phyloP scores from a whole-genome alignment of 2,113 vertebrate genomes.

The Boulengeromyrus knoepffleri region DNA sequence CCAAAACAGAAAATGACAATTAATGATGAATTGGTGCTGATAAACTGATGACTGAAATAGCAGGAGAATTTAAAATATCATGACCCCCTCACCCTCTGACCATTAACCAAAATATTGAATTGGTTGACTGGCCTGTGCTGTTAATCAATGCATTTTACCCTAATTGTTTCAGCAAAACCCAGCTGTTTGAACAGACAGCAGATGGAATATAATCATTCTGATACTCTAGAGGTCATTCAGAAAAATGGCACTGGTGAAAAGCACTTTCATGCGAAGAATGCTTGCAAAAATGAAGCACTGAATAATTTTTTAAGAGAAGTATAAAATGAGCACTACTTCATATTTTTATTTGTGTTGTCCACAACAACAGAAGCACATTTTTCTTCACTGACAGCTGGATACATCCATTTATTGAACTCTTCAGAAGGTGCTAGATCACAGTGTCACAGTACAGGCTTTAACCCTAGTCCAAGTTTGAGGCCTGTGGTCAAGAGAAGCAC shows the following conservation, averaged over 20 bases:
- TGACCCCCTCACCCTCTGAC: not conserved
- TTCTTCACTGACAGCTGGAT: not conserved
- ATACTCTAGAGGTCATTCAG: slow-evolving; percentile 38
- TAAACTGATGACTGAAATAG: not conserved
- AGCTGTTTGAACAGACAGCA: slow-evolving; percentile 56
- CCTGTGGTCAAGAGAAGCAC: not conserved
- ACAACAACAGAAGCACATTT: slow-evolving; percentile 15
- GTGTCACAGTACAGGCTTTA: not conserved
- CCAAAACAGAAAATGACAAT: not conserved
- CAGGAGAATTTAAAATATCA: not conserved
- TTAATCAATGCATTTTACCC: slow-evolving; percentile 36
- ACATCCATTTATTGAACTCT: not conserved
- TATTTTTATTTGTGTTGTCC: not conserved
- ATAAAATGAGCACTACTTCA: not conserved
- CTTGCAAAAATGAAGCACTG: not conserved
- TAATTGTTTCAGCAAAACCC: slow-evolving; percentile 48
- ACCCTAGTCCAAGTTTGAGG: not conserved
- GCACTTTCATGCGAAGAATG: not conserved
- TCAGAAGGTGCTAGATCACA: not conserved
- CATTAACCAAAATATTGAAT: not conserved
- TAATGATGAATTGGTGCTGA: not conserved
- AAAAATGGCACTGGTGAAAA: not conserved
- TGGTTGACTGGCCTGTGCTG: not conserved
- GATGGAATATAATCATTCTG: slow-evolving; percentile 56
- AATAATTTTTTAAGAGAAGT: not conserved